These are phyloP conservation scores for Chymomyza fuscimana DNA, from an alignment of 2,888 invertebrate species.

Conservation along the genomic window DNA sequence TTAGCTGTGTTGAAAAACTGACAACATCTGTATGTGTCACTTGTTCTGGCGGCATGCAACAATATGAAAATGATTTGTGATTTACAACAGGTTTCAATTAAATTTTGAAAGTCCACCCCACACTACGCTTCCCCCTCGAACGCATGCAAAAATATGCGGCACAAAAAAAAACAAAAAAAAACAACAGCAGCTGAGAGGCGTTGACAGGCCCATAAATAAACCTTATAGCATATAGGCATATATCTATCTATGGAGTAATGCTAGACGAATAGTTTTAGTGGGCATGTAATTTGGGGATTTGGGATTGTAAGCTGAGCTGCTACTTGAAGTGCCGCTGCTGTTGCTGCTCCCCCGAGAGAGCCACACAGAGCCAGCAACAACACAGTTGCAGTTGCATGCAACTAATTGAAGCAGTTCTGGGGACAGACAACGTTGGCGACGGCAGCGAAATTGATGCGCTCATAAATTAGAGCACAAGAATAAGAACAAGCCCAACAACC, in stretches of 20 bases:
- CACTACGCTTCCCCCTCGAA: neutral
- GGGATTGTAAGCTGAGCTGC: constrained; percentile 52
- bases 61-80: constrained; percentile 68
- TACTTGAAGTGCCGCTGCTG: constrained; percentile 28
- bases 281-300: constrained; percentile 1
- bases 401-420: constrained; percentile 64
- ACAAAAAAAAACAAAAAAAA: neutral
- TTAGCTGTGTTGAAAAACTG: constrained; percentile 58
- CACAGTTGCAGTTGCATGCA: constrained; percentile 39
- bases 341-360: constrained; percentile 21
- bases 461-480: constrained; percentile 53
- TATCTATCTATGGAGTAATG: constrained; percentile 62
- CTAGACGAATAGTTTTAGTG: constrained; percentile 67
- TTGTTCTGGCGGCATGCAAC: constrained; percentile 27
- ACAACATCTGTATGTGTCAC: constrained; percentile 53
- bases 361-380: constrained; percentile 22
- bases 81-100: constrained; percentile 75
- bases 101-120: constrained; percentile 25
- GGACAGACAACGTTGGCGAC: constrained; percentile 44
- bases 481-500: constrained; percentile 23
- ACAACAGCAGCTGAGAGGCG: constrained; percentile 73
- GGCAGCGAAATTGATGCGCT: constrained; percentile 36
- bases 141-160: neutral
- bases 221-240: constrained; percentile 33
- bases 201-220: constrained; percentile 77